These are phyloP conservation scores for Phyto melanocephala DNA, from an alignment of 2,888 invertebrate species.

Conservation along the genomic window DNA sequence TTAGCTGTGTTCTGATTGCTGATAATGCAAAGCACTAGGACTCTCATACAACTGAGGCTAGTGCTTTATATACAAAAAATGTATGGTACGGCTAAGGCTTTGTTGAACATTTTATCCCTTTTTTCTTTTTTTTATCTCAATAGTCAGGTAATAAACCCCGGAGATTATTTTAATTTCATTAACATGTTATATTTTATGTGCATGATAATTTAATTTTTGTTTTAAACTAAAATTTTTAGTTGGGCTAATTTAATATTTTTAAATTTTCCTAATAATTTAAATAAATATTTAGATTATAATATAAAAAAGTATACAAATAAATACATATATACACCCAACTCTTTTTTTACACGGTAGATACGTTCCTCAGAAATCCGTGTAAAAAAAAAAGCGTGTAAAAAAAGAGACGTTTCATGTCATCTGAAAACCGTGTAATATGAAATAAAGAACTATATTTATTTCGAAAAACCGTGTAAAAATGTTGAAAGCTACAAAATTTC, in stretches of 20 bases:
- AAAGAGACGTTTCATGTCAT: no score
- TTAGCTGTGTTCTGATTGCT: background rate
- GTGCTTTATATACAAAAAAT: background rate
- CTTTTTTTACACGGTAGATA: no score
- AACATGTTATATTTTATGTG: slow-evolving; percentile 32
- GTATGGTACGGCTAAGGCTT: background rate
- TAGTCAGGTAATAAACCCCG: slow-evolving; percentile 2
- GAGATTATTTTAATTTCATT: slow-evolving; percentile 60
- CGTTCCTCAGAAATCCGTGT: no score
- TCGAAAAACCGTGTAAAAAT: no score
- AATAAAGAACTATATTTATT: no score
- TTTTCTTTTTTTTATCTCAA: slow-evolving; percentile 27
- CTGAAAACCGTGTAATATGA: no score
- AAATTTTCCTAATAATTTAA: slow-evolving; percentile 32
- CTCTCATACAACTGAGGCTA: background rate
- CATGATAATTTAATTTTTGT: slow-evolving; percentile 5
- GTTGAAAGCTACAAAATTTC: no score
- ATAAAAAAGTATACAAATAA: no score
- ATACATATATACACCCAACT: no score
- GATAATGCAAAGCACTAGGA: background rate
- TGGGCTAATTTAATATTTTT: slow-evolving; percentile 25
- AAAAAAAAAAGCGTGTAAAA: no score
- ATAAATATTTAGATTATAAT: slow-evolving; percentile 8
- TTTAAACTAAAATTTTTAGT: slow-evolving; percentile 12
- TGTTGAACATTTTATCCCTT: background rate